Percentiles rank a stretch among this genome's conserved stretches.
Evolutionary conservation across 2,113 vertebrate genomes (phyloP).

Genomic region (Synchiropus splendidus): DNA sequence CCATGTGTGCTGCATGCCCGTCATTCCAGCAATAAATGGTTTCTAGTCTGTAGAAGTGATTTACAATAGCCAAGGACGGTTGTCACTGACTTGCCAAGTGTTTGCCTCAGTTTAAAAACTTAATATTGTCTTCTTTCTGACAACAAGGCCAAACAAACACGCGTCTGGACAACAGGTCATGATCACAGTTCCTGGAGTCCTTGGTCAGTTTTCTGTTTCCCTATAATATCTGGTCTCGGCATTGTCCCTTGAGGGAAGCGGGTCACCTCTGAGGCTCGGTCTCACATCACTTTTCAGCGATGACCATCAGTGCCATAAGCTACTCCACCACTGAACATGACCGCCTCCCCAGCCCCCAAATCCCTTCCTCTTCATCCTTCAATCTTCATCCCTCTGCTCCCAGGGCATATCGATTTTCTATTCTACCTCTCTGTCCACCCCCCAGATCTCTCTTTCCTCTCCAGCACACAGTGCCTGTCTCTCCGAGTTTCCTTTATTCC

Average conservation of each 20-base stretch:
- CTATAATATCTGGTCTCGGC: constrained; percentile 8
- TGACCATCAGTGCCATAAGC: constrained; percentile 28
- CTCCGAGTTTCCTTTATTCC: constrained; percentile 14
- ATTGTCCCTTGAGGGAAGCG: constrained; percentile 19
- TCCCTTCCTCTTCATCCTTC: constrained; percentile 52
- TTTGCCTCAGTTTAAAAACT: constrained; percentile 8
- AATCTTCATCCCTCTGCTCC: constrained; percentile 57
- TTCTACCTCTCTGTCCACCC: constrained; percentile 35
- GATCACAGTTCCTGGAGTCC: constrained; percentile 12
- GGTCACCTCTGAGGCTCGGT: constrained; percentile 27
- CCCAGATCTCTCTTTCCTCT: constrained; percentile 36
- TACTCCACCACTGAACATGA: constrained; percentile 30
- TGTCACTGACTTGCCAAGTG: not conserved
- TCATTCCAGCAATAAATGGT: constrained; percentile 2
- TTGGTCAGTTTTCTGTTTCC: not conserved
- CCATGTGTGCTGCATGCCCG: too few species aligned
- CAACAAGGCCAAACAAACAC: constrained; percentile 6
- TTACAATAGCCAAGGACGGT: constrained; percentile 20
- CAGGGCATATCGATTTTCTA: constrained; percentile 62
- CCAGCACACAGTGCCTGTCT: constrained; percentile 28
- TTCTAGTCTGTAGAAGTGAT: constrained; percentile 5
- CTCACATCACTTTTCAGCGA: constrained; percentile 18
- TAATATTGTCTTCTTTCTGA: constrained; percentile 8
- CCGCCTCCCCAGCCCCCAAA: constrained; percentile 28
- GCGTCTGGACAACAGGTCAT: constrained; percentile 6